Conservation (phyloP, 2,113 vertebrate genomes). For the Tachysurus fulvidraco region DNA sequence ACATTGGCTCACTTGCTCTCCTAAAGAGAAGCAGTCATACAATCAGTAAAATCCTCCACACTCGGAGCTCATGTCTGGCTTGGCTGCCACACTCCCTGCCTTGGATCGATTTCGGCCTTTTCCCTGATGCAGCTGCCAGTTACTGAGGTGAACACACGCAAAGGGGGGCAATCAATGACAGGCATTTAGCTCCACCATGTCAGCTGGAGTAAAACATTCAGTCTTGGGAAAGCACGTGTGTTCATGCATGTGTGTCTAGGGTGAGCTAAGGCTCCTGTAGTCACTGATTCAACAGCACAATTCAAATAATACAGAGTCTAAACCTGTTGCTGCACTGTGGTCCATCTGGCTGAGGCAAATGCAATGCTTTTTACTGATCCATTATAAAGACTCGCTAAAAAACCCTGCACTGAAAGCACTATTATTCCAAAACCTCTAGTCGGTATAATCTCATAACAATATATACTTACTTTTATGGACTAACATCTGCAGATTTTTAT, state of each 20-base stretch:
- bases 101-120: conserved; percentile 42
- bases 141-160: conserved; percentile 41
- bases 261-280: conserved; percentile 10
- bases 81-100: conserved; percentile 26
- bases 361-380: conserved; percentile 14
- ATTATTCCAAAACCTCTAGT: background rate
- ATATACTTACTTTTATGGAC: background rate
- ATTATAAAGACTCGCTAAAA: conserved; percentile 26
- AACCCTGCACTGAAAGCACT: background rate
- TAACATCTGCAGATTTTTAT: conserved; percentile 12
- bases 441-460: background rate
- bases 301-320: background rate
- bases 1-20: conserved; percentile 26
- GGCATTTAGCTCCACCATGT: conserved; percentile 48
- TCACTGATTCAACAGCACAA: conserved; percentile 7
- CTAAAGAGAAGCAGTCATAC: conserved; percentile 49
- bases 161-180: conserved; percentile 47
- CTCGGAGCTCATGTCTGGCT: conserved; percentile 32
- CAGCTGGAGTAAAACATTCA: conserved; percentile 20
- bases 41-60: conserved; percentile 51
- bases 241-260: conserved; percentile 18
- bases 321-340: conserved; percentile 19
- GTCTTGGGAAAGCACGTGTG: conserved; percentile 17
- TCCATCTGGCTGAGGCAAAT: conserved; percentile 10
- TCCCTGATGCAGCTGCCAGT: conserved; percentile 39